Evolutionary conservation across 1,140 invertebrate genomes (phyloP), one percentile per base, ranked within the genome.

Genomic region (Yoshiicerus persimilis): DNA sequence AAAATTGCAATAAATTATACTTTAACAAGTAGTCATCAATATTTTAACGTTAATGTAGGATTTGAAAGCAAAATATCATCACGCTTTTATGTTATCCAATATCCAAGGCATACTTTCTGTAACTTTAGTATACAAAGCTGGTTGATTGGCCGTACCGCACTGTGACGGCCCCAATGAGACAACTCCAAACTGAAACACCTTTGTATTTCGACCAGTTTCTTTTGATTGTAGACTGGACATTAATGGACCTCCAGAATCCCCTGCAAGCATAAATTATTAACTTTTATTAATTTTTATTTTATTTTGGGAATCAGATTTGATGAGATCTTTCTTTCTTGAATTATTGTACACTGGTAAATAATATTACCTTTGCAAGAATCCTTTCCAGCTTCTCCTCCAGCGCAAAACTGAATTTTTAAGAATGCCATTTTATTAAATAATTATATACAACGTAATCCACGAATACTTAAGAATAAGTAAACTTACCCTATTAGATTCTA

Each of bases 391-490:
- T 32, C 80, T 39, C 47, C 34, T 38, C 47, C 84, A 1, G 23
- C 39, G 75, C 75, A 85, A 80, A 90, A 88, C 75, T 80, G 9
- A 16, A 75, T 34, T 83, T 85, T n/a, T n/a, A n/a, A n/a, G n/a
- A n/a, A n/a, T n/a, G n/a, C n/a, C n/a, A n/a, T n/a, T n/a, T n/a
- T n/a, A n/a, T n/a, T n/a, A n/a, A 23, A 38, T 86, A 23, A 86
- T 86, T 38, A 80, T 86, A 34, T 70, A 27, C n/a, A n/a, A n/a
- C n/a, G 2, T 16, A 27, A 64, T 23, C 8, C 10, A 25, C 25
- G n/a, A 25, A 25, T 25, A 64, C 9, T 27, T 64, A 25, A 16
- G n/a, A 64, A 23, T 66, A 9, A 30, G 25, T 23, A 64, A 64
- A 30, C 5, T 38, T 36, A 80, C 75, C n/a, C 75, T 34, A 23